Base-by-base conservation (phyloP, 2,888 invertebrate genomes). In the Polydrusus tereticollis region DNA sequence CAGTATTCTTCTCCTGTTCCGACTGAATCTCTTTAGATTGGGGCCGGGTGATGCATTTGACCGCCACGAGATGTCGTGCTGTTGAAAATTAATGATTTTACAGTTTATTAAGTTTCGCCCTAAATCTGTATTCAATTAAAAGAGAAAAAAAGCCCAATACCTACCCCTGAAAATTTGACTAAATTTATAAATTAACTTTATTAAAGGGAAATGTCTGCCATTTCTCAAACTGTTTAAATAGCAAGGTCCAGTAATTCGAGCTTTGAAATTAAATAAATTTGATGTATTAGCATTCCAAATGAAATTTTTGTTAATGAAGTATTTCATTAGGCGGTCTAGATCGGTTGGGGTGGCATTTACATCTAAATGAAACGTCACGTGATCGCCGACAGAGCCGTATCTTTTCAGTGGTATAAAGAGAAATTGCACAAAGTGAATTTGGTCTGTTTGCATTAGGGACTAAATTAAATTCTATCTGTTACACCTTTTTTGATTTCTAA, bases 291-390 rank as follows among this genome's bases (percentile, higher is more conserved):
- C 65, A 65, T 65, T 65, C 55, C 23, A 57, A 55, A 55, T 55
- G 65, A 41, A 65, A 65, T 55, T 65, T 65, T 65, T 65, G 65
- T 38, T 65, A 65, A 65, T 65, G 65, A 65, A 65, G 65, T 65
- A 65, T 65, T 65, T 65, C 65, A 65, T 65, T 65, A 55, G 65
- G 36, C 55, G 65, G 64, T 16, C 38, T 16, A 38, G 36, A 36
- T 65, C 65, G 41, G 43, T 52, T 21, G 47, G 47, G 55, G 41
- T 23, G 41, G 23, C 41, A 65, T 65, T 65, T 65, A 23, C 65
- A 65, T 65, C 55, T 52, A 65, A 65, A 65, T 65, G 52, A 65
- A 65, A 65, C 26, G 55, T 65, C 55, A 65, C 65, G 65, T 38
- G 65, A 65, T 52, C 45, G 52, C 63, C 50, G 50, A 47, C 63